Base-by-base conservation (phyloP, 2,113 vertebrate species). In the Romanogobio albipinnatus region DNA sequence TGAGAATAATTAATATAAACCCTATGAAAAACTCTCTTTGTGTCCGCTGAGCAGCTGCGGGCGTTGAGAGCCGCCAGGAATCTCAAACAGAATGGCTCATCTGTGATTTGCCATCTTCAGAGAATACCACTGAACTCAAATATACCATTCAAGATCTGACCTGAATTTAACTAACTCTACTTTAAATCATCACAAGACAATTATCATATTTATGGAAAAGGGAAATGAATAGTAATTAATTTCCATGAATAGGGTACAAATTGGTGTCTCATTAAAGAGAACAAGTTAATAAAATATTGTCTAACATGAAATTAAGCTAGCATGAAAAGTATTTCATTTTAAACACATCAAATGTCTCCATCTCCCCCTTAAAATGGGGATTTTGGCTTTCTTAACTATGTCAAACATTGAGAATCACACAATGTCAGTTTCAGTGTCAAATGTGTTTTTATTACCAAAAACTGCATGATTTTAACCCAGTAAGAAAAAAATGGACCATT, bases 1-100 rank as follows among this genome's bases (percentile, higher is more conserved):
- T 88, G 47, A 82, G 79, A 86, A 78, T 78, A 24, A 61, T 89
- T 78, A 84, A 87, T 88, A 90, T 90, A 83, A 91, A 91, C 90
- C 91, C 91, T 39, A 15, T 76, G 68, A 88, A 92, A 93, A 93
- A 91, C 91, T 88, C 89, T 91, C 93, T 93, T 93, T 94, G 91
- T 92, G 89, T 91, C 90, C 85, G 56, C 66, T 81, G 71, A 43
- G 74, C 90, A 92, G 87, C 90, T 90, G 91, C 91, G 86, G 89
- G 91, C 93, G 87, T 91, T 89, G 33, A 81, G 85, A 92, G 86
- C 89, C 19, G 88, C 90, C 90, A 90, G 84, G 93, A 93, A 94
- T 93, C 91, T 89, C 91, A 94, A 94, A 90, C 91, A 93, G 92
- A 76, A 33, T 47, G 19, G 36, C 13, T 79, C 58, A 62, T 79